Percentiles rank a stretch among this genome's conserved stretches.
Conservation (phyloP, 2,888 invertebrate species). For the Crossocerus cetratus region DNA sequence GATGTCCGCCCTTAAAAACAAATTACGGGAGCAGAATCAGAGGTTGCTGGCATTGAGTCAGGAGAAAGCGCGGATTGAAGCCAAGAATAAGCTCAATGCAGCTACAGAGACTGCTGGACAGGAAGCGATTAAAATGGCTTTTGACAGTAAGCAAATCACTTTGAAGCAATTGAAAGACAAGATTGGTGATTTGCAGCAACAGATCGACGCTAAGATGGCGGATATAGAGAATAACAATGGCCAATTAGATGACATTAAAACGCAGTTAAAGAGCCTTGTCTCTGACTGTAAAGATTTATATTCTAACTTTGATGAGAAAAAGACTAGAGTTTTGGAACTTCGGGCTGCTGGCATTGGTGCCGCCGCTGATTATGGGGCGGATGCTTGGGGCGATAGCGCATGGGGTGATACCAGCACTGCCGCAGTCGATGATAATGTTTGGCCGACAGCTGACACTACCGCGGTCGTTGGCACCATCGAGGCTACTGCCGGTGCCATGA, state of each 20-base stretch:
- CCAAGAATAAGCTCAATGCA: constrained; percentile 81
- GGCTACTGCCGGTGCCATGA: constrained; percentile 79
- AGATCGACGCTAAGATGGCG: constrained; percentile 85
- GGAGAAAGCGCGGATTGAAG: constrained; percentile 89
- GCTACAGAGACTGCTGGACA: constrained; percentile 78
- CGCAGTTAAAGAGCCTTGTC: constrained; percentile 82
- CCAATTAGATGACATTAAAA: constrained; percentile 86
- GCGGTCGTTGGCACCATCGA: constrained; percentile 72
- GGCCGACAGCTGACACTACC: constrained; percentile 76
- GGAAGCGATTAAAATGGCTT: constrained; percentile 81
- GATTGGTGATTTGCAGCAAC: constrained; percentile 86
- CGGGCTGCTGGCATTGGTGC: constrained; percentile 77
- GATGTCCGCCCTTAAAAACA: constrained; percentile 88
- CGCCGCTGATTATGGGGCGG: constrained; percentile 74
- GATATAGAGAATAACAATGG: constrained; percentile 90
- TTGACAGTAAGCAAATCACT: constrained; percentile 85
- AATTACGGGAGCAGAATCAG: constrained; percentile 91
- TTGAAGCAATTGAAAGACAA: constrained; percentile 85
- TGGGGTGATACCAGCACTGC: constrained; percentile 78
- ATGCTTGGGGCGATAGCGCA: constrained; percentile 82
- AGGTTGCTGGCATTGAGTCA: constrained; percentile 88
- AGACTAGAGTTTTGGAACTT: constrained; percentile 78
- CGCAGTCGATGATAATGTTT: constrained; percentile 69
- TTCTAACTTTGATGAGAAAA: constrained; percentile 84
- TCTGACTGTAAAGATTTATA: constrained; percentile 84